These are phyloP conservation scores for Tipula confusa DNA, from an alignment of 2,888 invertebrate species.

Conservation along the genomic window DNA sequence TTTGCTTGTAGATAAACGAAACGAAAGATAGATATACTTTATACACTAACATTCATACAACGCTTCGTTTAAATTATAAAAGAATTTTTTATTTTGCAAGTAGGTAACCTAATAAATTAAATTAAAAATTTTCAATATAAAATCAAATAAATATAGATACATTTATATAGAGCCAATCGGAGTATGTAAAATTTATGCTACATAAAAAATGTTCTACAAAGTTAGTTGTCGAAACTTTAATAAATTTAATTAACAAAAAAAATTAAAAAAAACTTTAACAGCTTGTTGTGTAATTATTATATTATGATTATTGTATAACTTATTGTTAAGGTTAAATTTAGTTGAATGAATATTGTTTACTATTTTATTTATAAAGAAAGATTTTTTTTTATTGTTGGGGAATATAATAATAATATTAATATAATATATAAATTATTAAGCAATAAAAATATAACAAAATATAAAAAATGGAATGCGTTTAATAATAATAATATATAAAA, in stretches of 20 bases:
- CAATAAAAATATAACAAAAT: background rate
- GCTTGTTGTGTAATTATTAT: background rate
- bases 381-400: background rate
- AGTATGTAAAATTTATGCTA: background rate
- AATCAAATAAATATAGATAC: background rate
- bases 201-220: background rate
- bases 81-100: too few relatives aligned
- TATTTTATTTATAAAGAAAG: background rate
- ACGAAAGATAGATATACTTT: too few relatives aligned
- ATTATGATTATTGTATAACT: background rate
- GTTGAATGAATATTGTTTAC: background rate
- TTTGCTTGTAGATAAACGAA: too few relatives aligned
- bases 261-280: background rate
- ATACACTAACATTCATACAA: too few relatives aligned
- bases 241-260: background rate
- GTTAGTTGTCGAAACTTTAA: background rate
- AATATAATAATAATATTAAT: too few relatives aligned
- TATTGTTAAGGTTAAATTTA: background rate
- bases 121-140: background rate
- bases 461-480: background rate
- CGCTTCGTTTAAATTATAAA: too few relatives aligned
- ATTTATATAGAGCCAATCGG: background rate
- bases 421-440: background rate
- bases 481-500: background rate
- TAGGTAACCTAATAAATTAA: too few relatives aligned